phyloP scores from a whole-genome alignment of 1,140 invertebrate species.

The Papilio dardanus region DNA sequence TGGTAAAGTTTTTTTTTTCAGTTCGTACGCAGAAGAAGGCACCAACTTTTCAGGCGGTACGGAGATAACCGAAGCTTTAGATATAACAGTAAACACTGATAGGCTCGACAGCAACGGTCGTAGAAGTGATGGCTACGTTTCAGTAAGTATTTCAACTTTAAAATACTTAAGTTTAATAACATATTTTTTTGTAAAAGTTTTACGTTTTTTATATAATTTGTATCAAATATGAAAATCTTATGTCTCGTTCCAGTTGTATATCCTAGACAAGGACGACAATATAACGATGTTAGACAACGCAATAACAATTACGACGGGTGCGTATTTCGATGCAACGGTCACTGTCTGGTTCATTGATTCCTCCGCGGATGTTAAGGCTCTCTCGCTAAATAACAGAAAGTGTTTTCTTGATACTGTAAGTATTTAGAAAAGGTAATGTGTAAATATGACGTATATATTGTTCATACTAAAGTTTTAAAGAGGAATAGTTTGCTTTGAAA shows the following conservation, averaged over 20 bases:
- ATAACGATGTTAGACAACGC: conserved; percentile 59
- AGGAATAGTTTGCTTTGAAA: no score
- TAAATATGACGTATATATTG: no score
- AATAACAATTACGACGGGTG: conserved; percentile 50
- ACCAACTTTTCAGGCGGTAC: conserved; percentile 54
- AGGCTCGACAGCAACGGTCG: conserved; percentile 38
- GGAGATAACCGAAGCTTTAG: conserved; percentile 52
- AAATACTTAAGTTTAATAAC: not conserved
- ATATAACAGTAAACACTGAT: conserved; percentile 51
- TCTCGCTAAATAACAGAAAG: conserved; percentile 53
- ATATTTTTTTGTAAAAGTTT: no score
- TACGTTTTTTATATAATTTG: not conserved
- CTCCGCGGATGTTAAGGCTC: conserved; percentile 57
- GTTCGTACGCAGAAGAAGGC: conserved; percentile 42
- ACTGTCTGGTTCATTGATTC: conserved; percentile 66
- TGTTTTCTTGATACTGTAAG: conserved; percentile 58
- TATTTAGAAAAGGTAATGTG: no score
- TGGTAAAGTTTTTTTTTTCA: no score
- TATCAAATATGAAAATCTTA: not conserved
- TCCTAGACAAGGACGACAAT: conserved; percentile 55
- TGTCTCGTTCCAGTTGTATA: conserved; percentile 61
- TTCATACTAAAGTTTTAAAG: no score
- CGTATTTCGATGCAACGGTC: conserved; percentile 61
- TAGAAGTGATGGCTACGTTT: conserved; percentile 43
- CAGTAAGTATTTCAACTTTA: conserved; percentile 45